A percentile compares a stretch with the other conserved stretches of the same genome.
Conservation (phyloP, 1,140 invertebrate species). For the Drosophila setifemur region DNA sequence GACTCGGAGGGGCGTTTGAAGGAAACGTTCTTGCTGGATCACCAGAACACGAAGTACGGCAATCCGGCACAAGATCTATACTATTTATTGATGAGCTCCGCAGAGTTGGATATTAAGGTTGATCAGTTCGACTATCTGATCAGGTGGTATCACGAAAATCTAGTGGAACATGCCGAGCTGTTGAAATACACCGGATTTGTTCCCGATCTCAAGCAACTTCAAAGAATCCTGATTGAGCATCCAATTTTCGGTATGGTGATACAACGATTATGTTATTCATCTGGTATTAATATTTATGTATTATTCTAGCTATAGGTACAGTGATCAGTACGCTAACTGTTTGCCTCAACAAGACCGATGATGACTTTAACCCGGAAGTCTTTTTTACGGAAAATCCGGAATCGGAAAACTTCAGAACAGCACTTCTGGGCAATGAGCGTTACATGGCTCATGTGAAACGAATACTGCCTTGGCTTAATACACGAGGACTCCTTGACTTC, state of each 20-base stretch:
- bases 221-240: constrained; percentile 35
- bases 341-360: constrained; percentile 17
- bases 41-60: constrained; percentile 50
- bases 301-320: constrained; percentile 34
- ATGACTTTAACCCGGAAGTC: constrained; percentile 8
- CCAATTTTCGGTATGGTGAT: constrained; percentile 18
- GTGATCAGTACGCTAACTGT: constrained; percentile 28
- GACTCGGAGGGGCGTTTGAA: constrained; percentile 81
- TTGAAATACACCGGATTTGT: constrained; percentile 34
- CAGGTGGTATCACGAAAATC: constrained; percentile 47
- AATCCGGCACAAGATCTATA: constrained; percentile 49
- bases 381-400: constrained; percentile 7
- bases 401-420: neutral
- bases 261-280: too few species aligned
- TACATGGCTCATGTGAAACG: constrained; percentile 37
- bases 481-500: constrained; percentile 36
- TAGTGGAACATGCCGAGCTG: constrained; percentile 20
- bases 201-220: constrained; percentile 37
- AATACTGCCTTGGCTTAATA: constrained; percentile 47
- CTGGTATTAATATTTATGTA: neutral
- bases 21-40: constrained; percentile 83
- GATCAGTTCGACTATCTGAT: constrained; percentile 53
- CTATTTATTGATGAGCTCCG: constrained; percentile 46
- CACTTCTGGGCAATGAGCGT: constrained; percentile 21
- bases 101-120: constrained; percentile 41